These are phyloP conservation scores for Sebastes fasciatus DNA, from an alignment of 2,113 vertebrate genomes.

Conservation along the genomic window DNA sequence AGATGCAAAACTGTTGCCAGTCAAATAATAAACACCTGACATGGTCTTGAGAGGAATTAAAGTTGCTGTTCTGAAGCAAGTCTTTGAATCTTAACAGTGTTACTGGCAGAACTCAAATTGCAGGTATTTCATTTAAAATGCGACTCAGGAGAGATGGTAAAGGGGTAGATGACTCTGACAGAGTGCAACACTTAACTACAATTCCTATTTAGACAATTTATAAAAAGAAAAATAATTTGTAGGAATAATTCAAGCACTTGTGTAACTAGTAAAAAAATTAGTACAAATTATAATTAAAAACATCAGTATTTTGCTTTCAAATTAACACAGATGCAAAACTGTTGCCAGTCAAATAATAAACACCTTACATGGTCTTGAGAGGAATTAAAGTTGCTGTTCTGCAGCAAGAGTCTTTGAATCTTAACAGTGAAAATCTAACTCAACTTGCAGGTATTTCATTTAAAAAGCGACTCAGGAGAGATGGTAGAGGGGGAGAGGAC, in stretches of 20 bases:
- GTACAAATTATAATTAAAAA: not conserved
- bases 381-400: not conserved
- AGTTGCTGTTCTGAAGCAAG: not conserved
- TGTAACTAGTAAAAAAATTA: not conserved
- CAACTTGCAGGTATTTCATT: not conserved
- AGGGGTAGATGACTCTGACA: conserved; percentile 9
- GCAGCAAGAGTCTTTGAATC: not conserved
- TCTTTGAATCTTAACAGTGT: not conserved
- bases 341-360: not conserved
- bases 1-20: not conserved
- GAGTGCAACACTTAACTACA: not conserved
- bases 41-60: not conserved
- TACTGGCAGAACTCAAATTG: not conserved
- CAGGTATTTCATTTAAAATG: not conserved
- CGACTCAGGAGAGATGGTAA: not conserved
- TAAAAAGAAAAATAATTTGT: not conserved
- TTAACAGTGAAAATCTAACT: not conserved
- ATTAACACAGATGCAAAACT: not conserved
- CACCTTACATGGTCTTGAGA: not conserved
- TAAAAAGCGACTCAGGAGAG: not conserved
- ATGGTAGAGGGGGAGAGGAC: not conserved
- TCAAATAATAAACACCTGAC: not conserved
- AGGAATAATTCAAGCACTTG: not conserved
- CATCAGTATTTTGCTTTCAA: not conserved
- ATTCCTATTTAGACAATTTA: not conserved